Percentiles rank a stretch among this genome's conserved stretches.
Evolutionary conservation across 2,797 vertebrate species (phyloP).

Genomic region (Alauda arvensis): DNA sequence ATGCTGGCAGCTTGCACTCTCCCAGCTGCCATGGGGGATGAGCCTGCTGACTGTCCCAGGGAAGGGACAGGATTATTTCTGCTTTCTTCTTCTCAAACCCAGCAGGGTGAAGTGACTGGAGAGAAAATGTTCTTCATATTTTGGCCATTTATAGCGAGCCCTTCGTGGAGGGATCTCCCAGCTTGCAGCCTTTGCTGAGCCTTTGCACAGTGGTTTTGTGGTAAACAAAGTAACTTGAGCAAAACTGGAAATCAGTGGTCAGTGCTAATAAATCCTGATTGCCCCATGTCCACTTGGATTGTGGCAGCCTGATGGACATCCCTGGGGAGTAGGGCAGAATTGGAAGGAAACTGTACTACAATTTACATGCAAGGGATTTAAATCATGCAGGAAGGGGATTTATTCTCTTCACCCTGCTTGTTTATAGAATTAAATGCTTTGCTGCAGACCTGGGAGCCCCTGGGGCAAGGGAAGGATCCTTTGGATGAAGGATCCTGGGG

Average conservation of each 20-base stretch:
- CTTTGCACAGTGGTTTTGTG: neutral
- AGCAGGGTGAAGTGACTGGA: neutral
- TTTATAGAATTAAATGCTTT: neutral
- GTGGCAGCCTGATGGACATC: neutral
- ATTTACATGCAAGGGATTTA: neutral
- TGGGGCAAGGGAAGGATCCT: no score
- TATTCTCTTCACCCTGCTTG: no score
- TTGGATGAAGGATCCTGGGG: rapidly evolving
- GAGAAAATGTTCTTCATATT: neutral
- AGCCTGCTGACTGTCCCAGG: neutral
- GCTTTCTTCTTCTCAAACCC: neutral
- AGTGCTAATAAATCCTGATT: neutral
- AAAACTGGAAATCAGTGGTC: neutral
- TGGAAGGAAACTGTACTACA: neutral
- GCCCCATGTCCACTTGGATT: neutral
- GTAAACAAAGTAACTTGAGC: neutral
- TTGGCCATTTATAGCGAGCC: slow-evolving; percentile 22
- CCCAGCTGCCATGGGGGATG: neutral
- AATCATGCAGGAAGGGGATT: neutral
- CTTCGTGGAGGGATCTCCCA: neutral
- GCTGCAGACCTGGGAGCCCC: neutral
- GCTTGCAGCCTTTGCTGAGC: neutral
- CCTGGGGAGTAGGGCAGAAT: rapidly evolving
- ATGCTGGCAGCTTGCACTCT: neutral
- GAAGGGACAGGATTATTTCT: neutral